These are phyloP conservation scores for Cynocephalus volans DNA, from an alignment of 2,113 vertebrate genomes.

Conservation along the genomic window DNA sequence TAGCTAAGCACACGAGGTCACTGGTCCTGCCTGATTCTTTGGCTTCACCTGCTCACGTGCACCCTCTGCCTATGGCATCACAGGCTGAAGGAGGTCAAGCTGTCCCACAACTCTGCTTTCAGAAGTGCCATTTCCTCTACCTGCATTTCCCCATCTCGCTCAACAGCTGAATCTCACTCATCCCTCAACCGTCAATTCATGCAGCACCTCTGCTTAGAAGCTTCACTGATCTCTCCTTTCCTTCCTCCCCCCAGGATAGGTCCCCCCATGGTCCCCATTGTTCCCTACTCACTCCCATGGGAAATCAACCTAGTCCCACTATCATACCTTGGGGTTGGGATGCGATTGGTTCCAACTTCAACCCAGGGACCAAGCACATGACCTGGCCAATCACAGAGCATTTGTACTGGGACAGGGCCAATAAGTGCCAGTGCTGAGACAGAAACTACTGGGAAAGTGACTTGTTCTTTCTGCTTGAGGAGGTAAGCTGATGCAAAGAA, in stretches of 20 bases:
- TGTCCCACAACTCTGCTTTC: background rate
- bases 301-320: background rate
- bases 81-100: accelerated
- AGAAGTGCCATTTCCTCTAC: background rate
- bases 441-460: background rate
- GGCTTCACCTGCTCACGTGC: background rate
- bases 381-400: background rate
- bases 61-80: background rate
- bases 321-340: background rate
- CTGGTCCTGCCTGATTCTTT: background rate
- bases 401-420: background rate
- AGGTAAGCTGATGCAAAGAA: background rate
- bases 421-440: background rate
- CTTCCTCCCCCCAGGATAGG: background rate
- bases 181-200: background rate
- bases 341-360: background rate
- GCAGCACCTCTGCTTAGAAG: background rate
- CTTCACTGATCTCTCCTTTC: background rate
- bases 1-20: background rate
- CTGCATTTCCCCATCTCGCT: background rate
- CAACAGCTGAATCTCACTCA: background rate
- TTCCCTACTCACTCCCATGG: background rate
- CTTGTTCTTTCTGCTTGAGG: background rate
- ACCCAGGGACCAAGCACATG: background rate
- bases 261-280: background rate